A percentile compares a stretch with the other conserved stretches of the same genome.
Conservation (phyloP, 1,140 invertebrate species). For the Hyles euphorbiae region DNA sequence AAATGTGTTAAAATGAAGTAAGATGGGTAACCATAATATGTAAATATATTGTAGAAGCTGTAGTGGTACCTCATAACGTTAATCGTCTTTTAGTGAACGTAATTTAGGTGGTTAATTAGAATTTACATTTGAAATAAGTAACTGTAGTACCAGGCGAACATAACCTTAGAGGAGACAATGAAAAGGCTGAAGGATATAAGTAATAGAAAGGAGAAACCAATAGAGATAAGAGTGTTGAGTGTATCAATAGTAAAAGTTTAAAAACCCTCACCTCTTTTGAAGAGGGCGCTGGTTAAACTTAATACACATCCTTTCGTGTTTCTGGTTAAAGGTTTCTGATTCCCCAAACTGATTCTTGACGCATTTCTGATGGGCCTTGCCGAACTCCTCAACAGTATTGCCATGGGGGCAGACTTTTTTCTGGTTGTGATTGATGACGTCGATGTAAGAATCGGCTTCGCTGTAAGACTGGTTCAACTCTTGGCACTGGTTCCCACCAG, state of each 20-base stretch:
- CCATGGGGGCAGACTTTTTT: slow-evolving; percentile 70
- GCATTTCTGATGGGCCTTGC: slow-evolving; percentile 73
- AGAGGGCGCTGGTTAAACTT: slow-evolving; percentile 68
- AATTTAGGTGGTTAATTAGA: too few relatives aligned
- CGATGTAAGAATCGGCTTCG: slow-evolving; percentile 68
- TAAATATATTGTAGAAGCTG: too few relatives aligned
- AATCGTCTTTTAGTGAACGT: too few relatives aligned
- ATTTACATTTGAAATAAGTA: too few relatives aligned
- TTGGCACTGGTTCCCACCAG: slow-evolving; percentile 64
- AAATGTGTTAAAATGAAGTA: too few relatives aligned
- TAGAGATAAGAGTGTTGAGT: too few relatives aligned
- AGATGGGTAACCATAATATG: too few relatives aligned
- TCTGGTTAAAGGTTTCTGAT: slow-evolving; percentile 44
- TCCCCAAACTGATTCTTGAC: slow-evolving; percentile 63
- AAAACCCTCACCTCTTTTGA: slow-evolving; percentile 57
- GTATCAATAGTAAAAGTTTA: background rate
- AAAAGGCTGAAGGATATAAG: too few relatives aligned
- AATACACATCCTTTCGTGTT: slow-evolving; percentile 70
- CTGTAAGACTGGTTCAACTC: slow-evolving; percentile 70
- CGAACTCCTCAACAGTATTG: slow-evolving; percentile 69
- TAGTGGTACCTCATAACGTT: too few relatives aligned
- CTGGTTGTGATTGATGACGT: slow-evolving; percentile 61
- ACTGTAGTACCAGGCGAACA: too few relatives aligned
- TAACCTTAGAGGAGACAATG: too few relatives aligned
- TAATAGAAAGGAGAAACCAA: too few relatives aligned